Base-by-base conservation (phyloP, 1,140 invertebrate genomes). In the Lepidurus couesii region DNA sequence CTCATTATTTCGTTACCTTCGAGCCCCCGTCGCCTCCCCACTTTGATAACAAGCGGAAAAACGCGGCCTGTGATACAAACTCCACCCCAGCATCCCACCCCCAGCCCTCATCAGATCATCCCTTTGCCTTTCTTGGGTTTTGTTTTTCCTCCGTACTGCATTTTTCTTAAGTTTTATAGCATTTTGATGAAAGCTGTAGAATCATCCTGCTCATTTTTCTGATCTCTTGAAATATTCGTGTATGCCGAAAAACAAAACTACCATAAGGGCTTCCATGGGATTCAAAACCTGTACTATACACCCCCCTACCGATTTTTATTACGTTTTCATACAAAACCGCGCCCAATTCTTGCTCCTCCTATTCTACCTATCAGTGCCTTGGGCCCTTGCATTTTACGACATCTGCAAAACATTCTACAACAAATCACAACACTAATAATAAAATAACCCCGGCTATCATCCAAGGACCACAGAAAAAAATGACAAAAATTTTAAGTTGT, bases 321-420 rank as follows among this genome's bases (percentile, higher is more conserved):
- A 65, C 53, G 16, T 65, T 65, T 65, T 65, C 53, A 16, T 65
- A 65, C 53, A 13, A 16, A 65, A 65, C 16, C 21, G 53, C 53
- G 53, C 21, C 13, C 16, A 65, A 13, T 5, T 65, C 53, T 65
- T 65, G 21, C 13, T 65, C 53, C 9, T 21, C 53, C 53, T 13
- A 65, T 65, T 65, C 53, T 65, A 65, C 53, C 53, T 65, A 65
- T 65, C 53, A 65, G 53, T 65, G 53, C 53, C 53, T 65, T 65
- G 53, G 53, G 53, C 53, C 53, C 53, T 65, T 65, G n/a, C 53
- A 21, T 65, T 65, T 65, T 65, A 65, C 34, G 34, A 34, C 53
- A 65, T 65, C 53, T n/a, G 53, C 53, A 65, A 65, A 65, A 65
- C 6, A 13, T n/a, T 65, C 21, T 21, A 65, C 53, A 65, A 65